Conservation (phyloP, 2,888 invertebrate species). For the Noctua janthe region DNA sequence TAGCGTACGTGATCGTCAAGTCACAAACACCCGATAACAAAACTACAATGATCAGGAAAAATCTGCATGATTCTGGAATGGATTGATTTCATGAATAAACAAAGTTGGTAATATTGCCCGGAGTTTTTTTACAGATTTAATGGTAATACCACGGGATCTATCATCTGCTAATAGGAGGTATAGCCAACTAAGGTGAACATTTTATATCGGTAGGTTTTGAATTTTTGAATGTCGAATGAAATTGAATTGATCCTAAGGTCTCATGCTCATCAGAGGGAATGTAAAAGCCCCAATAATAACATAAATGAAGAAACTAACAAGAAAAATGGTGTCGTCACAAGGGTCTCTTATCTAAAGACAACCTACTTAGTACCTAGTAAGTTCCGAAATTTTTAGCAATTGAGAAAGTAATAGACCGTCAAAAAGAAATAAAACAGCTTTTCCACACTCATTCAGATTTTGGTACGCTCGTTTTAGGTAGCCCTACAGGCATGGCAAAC, state of each 20-base stretch:
- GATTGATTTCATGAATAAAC: background rate
- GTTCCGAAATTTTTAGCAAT: background rate
- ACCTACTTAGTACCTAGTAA: background rate
- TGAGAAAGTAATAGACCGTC: background rate
- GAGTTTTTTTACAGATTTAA: background rate
- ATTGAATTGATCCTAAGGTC: too few relatives aligned
- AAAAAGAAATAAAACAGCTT: background rate
- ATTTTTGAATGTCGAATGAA: too few relatives aligned
- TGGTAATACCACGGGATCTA: background rate
- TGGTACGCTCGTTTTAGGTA: background rate
- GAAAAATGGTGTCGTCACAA: background rate
- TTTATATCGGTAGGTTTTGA: background rate
- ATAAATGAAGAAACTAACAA: background rate
- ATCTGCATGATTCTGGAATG: slow-evolving; percentile 2
- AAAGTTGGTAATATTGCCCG: background rate
- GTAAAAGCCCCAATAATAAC: too few relatives aligned
- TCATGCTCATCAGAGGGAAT: background rate
- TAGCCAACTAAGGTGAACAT: background rate
- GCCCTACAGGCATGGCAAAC: background rate
- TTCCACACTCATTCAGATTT: background rate
- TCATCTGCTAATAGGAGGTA: background rate
- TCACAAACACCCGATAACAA: background rate
- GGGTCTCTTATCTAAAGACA: background rate
- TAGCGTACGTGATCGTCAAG: background rate
- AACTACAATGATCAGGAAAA: slow-evolving; percentile 2